phyloP scores from a whole-genome alignment of 1,140 invertebrate genomes.

The Drosophila parabipectinata region DNA sequence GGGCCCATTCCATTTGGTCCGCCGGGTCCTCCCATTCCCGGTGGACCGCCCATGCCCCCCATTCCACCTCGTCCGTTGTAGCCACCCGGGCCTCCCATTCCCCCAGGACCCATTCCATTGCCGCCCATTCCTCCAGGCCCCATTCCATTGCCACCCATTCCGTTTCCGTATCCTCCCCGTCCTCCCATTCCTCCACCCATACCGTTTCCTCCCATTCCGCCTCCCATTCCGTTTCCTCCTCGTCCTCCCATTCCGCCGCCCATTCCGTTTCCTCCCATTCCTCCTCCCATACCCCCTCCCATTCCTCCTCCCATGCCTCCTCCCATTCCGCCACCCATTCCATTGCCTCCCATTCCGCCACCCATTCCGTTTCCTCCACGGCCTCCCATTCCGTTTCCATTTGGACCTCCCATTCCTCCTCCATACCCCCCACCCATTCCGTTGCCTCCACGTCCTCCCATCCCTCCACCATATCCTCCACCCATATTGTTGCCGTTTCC shows the following conservation, averaged over 20 bases:
- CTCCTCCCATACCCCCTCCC: neutral
- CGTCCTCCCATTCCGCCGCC: slow-evolving; percentile 5
- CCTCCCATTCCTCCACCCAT: neutral
- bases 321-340: slow-evolving; percentile 8
- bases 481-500: neutral
- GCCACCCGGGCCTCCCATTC: neutral
- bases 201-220: neutral
- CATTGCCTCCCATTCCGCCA: neutral
- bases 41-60: slow-evolving; percentile 1
- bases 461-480: neutral
- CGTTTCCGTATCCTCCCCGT: neutral
- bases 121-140: neutral
- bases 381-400: slow-evolving; percentile 6
- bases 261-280: slow-evolving; percentile 7
- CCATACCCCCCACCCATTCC: slow-evolving; percentile 15
- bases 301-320: neutral
- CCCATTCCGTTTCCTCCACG: slow-evolving; percentile 5
- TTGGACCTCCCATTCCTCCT: slow-evolving; percentile 2
- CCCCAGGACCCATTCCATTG: slow-evolving; percentile 4
- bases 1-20: slow-evolving; percentile 6
- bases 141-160: neutral
- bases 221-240: neutral
- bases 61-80: neutral
- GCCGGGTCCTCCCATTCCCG: neutral
- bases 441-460: slow-evolving; percentile 5